phyloP scores from a whole-genome alignment of 2,888 invertebrate genomes.

The Achlya flavicornis region DNA sequence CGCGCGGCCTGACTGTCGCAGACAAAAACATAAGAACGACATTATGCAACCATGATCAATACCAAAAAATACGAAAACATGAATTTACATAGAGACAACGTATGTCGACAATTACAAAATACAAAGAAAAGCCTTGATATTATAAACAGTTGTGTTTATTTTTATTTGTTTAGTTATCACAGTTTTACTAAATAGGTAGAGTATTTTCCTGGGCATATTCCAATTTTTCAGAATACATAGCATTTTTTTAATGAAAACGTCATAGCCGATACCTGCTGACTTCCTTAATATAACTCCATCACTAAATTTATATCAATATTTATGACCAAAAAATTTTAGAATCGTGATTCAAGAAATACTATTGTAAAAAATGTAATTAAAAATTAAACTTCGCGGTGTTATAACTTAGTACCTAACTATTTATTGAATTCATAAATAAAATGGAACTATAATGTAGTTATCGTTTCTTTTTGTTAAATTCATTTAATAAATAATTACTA shows the following conservation, averaged over 20 bases:
- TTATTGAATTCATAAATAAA: too few species aligned
- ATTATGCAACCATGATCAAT: conserved; percentile 36
- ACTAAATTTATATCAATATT: neutral
- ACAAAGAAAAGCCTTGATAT: conserved; percentile 1
- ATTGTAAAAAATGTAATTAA: neutral
- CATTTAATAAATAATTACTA: too few species aligned
- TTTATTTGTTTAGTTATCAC: neutral
- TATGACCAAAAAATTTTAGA: neutral
- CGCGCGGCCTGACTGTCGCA: conserved; percentile 37
- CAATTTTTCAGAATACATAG: neutral
- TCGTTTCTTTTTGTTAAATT: too few species aligned
- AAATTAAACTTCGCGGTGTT: too few species aligned
- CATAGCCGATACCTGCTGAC: neutral
- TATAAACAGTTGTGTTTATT: neutral
- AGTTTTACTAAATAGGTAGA: neutral
- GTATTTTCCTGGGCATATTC: neutral
- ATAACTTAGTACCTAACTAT: too few species aligned
- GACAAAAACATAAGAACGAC: conserved; percentile 20
- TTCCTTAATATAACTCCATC: neutral
- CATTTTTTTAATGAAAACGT: neutral
- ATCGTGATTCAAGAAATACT: neutral
- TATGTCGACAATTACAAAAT: conserved; percentile 17
- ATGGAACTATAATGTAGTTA: too few species aligned
- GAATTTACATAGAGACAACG: conserved; percentile 17
- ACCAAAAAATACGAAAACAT: conserved; percentile 22